phyloP scores from a whole-genome alignment of 2,797 vertebrate genomes.

The Mormyrops attenuatus region DNA sequence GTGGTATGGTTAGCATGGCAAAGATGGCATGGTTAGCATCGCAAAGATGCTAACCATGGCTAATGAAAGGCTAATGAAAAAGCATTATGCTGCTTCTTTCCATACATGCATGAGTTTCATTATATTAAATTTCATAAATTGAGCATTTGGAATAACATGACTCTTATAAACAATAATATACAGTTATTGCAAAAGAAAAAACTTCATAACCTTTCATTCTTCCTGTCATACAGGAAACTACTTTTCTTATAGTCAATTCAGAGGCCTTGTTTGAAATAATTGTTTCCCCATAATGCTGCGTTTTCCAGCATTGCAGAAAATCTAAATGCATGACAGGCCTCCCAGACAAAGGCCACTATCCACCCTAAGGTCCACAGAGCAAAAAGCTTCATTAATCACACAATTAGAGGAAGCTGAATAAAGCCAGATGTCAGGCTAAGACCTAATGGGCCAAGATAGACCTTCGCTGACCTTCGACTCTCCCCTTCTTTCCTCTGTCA shows the following conservation, averaged over 20 bases:
- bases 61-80: background rate
- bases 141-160: background rate
- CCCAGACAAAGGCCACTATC: background rate
- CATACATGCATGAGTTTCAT: background rate
- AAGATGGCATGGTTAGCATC: background rate
- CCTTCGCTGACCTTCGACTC: background rate
- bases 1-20: background rate
- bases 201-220: background rate
- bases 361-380: conserved; percentile 36
- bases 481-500: background rate
- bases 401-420: conserved; percentile 37
- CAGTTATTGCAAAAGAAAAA: background rate
- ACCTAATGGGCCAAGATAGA: conserved; percentile 6
- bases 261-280: background rate
- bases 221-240: background rate
- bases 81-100: background rate
- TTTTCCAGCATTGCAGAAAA: background rate
- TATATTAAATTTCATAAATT: background rate
- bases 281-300: background rate
- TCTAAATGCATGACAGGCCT: background rate
- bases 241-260: background rate
- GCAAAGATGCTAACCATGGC: background rate
- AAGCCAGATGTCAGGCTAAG: background rate
- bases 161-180: background rate
- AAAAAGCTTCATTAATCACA: conserved; percentile 39